Conservation (phyloP, 2,113 vertebrate species). For the Zosterops japonicus region DNA sequence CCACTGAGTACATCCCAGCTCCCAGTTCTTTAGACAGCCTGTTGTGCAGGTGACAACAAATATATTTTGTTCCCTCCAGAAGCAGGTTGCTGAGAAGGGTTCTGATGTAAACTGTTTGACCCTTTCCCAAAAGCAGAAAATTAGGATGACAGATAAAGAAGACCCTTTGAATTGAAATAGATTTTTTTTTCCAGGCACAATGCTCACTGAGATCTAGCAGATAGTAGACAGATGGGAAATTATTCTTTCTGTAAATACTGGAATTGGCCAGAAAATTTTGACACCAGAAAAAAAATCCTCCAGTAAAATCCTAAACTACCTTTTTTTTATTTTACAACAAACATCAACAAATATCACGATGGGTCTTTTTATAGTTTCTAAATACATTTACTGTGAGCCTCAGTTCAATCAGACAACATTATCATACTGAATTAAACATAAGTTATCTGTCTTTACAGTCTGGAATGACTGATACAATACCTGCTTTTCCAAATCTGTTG, state of each 20-base stretch:
- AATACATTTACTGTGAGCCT: neutral
- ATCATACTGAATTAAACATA: slow-evolving; percentile 50
- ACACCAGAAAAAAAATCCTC: neutral
- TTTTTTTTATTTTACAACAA: neutral
- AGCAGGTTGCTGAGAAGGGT: neutral
- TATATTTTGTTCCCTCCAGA: neutral
- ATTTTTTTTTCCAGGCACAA: neutral
- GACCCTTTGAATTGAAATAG: neutral
- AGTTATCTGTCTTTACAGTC: slow-evolving; percentile 23
- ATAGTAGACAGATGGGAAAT: neutral
- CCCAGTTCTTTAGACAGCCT: neutral
- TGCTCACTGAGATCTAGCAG: neutral
- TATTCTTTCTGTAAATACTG: neutral
- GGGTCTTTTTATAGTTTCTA: neutral
- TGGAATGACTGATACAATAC: neutral
- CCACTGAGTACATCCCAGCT: neutral
- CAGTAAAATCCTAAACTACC: neutral
- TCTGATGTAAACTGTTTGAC: neutral
- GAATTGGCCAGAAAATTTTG: neutral
- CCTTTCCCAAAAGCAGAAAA: neutral
- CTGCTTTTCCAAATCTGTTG: neutral
- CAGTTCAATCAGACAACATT: neutral
- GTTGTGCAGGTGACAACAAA: neutral
- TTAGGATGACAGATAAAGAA: neutral
- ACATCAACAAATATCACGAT: neutral